Evolutionary conservation across 2,113 vertebrate genomes (phyloP).

Genomic region (Syrrhaptes paradoxus): DNA sequence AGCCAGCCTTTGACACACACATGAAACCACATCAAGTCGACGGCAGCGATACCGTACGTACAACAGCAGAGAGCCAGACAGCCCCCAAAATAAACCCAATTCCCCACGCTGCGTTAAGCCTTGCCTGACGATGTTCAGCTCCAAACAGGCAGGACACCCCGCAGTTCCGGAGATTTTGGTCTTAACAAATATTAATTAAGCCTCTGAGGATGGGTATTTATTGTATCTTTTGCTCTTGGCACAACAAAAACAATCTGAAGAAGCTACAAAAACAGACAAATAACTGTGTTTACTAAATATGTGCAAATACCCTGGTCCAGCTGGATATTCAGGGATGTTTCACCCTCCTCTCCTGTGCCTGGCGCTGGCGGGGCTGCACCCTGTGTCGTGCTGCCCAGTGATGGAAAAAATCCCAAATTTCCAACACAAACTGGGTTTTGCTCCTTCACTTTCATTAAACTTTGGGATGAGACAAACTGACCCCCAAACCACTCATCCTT

Average conservation of each 20-base stretch:
- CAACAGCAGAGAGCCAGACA: neutral
- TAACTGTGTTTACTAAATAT: neutral
- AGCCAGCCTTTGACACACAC: neutral
- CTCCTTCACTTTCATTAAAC: neutral
- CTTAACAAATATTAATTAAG: conserved; percentile 24
- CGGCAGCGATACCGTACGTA: neutral
- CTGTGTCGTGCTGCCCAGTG: rapidly evolving
- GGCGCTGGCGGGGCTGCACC: too few relatives aligned
- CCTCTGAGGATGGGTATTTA: conserved; percentile 14
- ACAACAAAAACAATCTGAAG: neutral
- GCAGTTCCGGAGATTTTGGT: neutral
- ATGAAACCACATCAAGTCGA: conserved; percentile 7
- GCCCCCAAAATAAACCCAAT: conserved; percentile 17
- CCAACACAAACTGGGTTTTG: neutral
- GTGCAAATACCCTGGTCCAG: neutral
- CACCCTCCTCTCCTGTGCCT: neutral
- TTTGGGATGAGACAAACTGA: rapidly evolving
- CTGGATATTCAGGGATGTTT: neutral
- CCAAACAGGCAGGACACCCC: neutral
- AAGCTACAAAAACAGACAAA: neutral
- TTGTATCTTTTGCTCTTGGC: conserved; percentile 15
- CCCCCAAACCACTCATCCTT: neutral
- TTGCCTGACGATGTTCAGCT: neutral
- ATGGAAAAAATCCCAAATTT: neutral
- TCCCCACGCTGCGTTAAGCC: neutral